These are phyloP conservation scores for Tenualosa thibaudeaui DNA, from an alignment of 2,797 vertebrate genomes.

Conservation along the genomic window DNA sequence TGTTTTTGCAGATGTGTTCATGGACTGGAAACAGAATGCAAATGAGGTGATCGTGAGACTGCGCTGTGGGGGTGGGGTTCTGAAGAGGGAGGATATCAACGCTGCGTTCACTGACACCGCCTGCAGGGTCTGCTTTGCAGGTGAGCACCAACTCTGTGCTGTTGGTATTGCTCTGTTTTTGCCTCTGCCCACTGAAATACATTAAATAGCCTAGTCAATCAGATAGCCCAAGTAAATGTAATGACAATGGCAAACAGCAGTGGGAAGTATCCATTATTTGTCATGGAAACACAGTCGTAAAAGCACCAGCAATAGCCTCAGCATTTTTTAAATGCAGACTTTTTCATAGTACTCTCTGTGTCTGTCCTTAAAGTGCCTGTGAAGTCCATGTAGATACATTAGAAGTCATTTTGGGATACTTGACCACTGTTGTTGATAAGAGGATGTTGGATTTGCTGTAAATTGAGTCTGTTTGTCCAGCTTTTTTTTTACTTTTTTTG, in stretches of 20 bases:
- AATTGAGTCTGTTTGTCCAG: too few species aligned
- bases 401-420: too few species aligned
- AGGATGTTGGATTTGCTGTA: not conserved
- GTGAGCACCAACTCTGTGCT: conserved; percentile 55
- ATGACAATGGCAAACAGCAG: not conserved
- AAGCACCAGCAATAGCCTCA: too few species aligned
- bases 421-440: not conserved
- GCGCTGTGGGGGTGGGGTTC: conserved; percentile 77
- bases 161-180: not conserved
- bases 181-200: not conserved
- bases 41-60: conserved; percentile 90
- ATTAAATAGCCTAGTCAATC: not conserved
- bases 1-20: conserved; percentile 80
- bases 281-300: too few species aligned
- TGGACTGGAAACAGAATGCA: conserved; percentile 95
- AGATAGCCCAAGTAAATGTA: not conserved
- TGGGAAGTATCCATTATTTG: not conserved
- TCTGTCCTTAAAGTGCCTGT: too few species aligned
- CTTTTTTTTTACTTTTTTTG: too few species aligned
- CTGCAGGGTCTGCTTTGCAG: conserved; percentile 83
- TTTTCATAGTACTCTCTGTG: too few species aligned
- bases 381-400: too few species aligned
- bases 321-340: too few species aligned
- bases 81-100: conserved; percentile 82
- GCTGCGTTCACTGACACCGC: conserved; percentile 86